phyloP scores from a whole-genome alignment of 2,797 vertebrate species.

The Tadarida brasiliensis region DNA sequence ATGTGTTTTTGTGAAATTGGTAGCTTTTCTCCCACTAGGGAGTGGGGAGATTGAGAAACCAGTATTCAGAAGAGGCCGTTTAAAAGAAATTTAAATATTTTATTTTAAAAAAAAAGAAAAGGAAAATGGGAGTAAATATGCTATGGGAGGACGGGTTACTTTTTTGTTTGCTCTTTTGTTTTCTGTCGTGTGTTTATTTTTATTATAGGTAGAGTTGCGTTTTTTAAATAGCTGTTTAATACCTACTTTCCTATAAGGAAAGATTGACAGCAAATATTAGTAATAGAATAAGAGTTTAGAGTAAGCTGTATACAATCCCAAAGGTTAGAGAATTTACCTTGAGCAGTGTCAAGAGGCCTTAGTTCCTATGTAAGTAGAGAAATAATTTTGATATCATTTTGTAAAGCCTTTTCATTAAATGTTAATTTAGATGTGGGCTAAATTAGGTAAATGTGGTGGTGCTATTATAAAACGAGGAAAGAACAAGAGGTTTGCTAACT shows the following conservation, averaged over 20 bases:
- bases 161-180: not conserved
- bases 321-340: not conserved
- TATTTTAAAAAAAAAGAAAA: not conserved
- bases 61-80: not conserved
- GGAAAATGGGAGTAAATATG: not conserved
- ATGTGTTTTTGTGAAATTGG: not conserved
- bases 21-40: not conserved
- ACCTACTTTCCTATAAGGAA: not conserved
- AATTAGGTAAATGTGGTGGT: not conserved
- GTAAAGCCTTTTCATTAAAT: not conserved
- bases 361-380: not conserved
- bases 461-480: not conserved
- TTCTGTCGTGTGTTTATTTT: not conserved
- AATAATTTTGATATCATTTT: not conserved
- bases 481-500: not conserved
- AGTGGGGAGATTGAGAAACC: not conserved
- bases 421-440: not conserved
- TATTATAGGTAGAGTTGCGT: not conserved
- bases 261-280: not conserved
- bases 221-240: conserved; percentile 28
- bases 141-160: not conserved
- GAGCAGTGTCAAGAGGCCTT: not conserved
- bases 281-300: not conserved
- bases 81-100: not conserved
- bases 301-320: not conserved